Evolutionary conservation across 2,888 invertebrate species (phyloP).

Genomic region (Keiferia lycopersicella): DNA sequence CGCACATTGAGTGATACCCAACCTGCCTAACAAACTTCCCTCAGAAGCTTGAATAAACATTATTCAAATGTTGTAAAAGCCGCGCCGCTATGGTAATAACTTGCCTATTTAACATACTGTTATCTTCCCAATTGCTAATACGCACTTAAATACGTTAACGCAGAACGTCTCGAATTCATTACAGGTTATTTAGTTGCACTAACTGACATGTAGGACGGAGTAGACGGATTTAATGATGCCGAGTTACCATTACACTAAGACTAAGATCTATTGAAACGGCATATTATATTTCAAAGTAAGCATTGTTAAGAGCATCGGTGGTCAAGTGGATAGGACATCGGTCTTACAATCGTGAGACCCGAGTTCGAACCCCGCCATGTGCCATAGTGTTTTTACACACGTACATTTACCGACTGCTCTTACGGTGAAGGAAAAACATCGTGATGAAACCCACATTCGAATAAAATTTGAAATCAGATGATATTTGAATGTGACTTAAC

Average conservation of each 20-base stretch:
- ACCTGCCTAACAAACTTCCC: neutral
- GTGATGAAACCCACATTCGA: too few relatives aligned
- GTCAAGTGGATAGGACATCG: too few relatives aligned
- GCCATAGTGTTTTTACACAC: too few relatives aligned
- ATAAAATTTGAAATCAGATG: too few relatives aligned
- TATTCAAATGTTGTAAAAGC: slow-evolving; percentile 10
- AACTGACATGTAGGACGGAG: slow-evolving; percentile 4
- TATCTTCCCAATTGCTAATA: slow-evolving; percentile 17
- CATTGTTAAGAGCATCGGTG: too few relatives aligned
- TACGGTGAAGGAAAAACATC: too few relatives aligned
- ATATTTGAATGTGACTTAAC: too few relatives aligned
- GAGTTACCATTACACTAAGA: neutral
- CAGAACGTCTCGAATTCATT: slow-evolving; percentile 5
- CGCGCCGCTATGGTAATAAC: slow-evolving; percentile 13
- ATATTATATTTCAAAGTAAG: too few relatives aligned
- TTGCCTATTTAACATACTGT: slow-evolving; percentile 4
- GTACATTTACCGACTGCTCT: too few relatives aligned
- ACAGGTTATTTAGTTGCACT: slow-evolving; percentile 11
- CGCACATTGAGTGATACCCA: slow-evolving; percentile 3
- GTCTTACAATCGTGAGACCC: too few relatives aligned
- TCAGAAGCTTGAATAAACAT: slow-evolving; percentile 21
- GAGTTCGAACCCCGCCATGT: too few relatives aligned
- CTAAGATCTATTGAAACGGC: neutral
- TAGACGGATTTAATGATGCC: neutral
- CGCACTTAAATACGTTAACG: slow-evolving; percentile 10